These are phyloP conservation scores for Zaprionus ghesquierei DNA, from an alignment of 1,140 invertebrate species.

Conservation along the genomic window DNA sequence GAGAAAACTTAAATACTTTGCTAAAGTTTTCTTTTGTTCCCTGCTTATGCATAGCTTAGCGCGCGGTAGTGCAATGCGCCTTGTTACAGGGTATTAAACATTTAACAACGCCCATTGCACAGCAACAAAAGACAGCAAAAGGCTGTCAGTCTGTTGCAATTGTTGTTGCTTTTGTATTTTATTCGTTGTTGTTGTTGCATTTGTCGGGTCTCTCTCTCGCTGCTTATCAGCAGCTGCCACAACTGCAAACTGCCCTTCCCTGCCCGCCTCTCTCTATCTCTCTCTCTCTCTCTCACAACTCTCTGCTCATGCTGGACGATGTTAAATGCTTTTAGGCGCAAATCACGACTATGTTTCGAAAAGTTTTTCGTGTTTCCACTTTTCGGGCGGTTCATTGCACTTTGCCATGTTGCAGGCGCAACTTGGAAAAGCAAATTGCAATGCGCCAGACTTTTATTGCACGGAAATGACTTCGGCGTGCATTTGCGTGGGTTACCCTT, in stretches of 20 bases:
- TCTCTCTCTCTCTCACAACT: too few species aligned
- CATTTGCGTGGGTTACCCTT: conserved; percentile 22
- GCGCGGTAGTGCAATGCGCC: too few species aligned
- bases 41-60: too few species aligned
- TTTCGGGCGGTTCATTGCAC: conserved; percentile 61
- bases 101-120: conserved; percentile 22
- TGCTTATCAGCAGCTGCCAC: conserved; percentile 50
- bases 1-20: background rate
- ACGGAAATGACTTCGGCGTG: conserved; percentile 59
- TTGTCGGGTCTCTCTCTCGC: conserved; percentile 5
- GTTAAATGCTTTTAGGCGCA: conserved; percentile 62
- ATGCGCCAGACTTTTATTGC: conserved; percentile 68
- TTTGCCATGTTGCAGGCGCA: conserved; percentile 13
- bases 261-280: too few species aligned
- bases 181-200: conserved; percentile 2
- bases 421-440: conserved; percentile 54
- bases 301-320: conserved; percentile 26
- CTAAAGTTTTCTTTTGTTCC: too few species aligned
- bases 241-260: background rate
- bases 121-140: conserved; percentile 32
- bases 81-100: conserved; percentile 17
- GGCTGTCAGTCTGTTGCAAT: conserved; percentile 30
- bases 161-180: conserved; percentile 13
- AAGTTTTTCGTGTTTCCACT: conserved; percentile 46
- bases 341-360: conserved; percentile 47